A percentile compares a stretch with the other conserved stretches of the same genome.
These are phyloP conservation scores for Hippasteria phrygiana DNA, from an alignment of 53 echinoderm and acorn worm species.

Conservation along the genomic window DNA sequence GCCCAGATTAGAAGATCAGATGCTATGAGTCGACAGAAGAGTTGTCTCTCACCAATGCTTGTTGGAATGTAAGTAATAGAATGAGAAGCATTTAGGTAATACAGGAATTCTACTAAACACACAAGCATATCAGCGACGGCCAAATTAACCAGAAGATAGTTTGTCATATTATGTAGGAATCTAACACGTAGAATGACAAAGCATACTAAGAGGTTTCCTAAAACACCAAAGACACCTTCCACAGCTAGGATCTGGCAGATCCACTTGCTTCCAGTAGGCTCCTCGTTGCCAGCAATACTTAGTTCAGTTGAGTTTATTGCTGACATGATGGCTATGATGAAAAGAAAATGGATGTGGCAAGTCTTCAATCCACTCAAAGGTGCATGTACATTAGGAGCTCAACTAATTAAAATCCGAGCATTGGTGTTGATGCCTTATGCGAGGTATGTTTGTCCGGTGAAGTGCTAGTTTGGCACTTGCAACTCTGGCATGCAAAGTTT, in stretches of 20 bases:
- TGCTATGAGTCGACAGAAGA: neutral
- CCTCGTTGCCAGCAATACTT: no score
- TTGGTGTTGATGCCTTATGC: no score
- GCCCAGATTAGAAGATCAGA: neutral
- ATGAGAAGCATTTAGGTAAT: neutral
- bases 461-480: no score
- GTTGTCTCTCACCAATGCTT: neutral
- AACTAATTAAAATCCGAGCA: no score
- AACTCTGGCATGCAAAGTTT: no score
- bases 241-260: neutral
- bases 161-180: conserved; percentile 24
- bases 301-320: no score
- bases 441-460: no score
- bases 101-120: neutral
- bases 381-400: no score
- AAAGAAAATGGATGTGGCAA: no score
- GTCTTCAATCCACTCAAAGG: no score
- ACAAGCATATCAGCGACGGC: conserved; percentile 14
- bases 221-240: conserved; percentile 13
- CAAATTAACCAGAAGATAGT: conserved; percentile 49
- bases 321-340: no score
- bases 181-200: conserved; percentile 35
- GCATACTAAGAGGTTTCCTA: conserved; percentile 24
- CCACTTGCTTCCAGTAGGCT: neutral
- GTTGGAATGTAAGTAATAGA: neutral